A percentile compares a stretch with the other conserved stretches of the same genome.
phyloP scores from a whole-genome alignment of 2,888 invertebrate species.

The Leptopilina syphax region DNA sequence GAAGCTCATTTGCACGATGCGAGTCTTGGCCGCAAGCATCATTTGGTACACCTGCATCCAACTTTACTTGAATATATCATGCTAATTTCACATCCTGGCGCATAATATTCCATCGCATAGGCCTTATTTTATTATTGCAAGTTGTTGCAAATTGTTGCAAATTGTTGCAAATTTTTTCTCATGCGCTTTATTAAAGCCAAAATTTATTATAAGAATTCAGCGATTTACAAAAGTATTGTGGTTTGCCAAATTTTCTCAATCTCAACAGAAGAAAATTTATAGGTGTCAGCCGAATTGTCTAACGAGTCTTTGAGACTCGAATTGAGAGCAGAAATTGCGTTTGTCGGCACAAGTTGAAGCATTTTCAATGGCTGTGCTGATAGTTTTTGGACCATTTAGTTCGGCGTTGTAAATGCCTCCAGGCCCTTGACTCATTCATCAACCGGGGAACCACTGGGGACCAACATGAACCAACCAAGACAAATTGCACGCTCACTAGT shows the following conservation, averaged over 20 bases:
- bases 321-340: constrained; percentile 42
- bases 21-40: constrained; percentile 33
- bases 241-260: neutral
- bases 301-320: constrained; percentile 48
- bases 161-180: too few species aligned
- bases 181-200: neutral
- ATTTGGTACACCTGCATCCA: constrained; percentile 35
- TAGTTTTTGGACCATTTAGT: constrained; percentile 53
- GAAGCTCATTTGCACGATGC: constrained; percentile 30
- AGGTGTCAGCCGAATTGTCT: constrained; percentile 42
- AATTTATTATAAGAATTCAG: neutral
- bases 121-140: neutral
- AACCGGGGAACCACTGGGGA: constrained; percentile 44
- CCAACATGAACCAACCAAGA: constrained; percentile 48
- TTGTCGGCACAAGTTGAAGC: constrained; percentile 46
- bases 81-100: constrained; percentile 18
- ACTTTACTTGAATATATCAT: neutral
- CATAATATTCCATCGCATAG: neutral
- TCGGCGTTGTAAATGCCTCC: constrained; percentile 41
- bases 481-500: constrained; percentile 50
- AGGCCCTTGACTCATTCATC: constrained; percentile 51
- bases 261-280: constrained; percentile 42
- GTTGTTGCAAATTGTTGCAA: neutral
- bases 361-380: constrained; percentile 43
- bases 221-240: too few species aligned